These are phyloP conservation scores for Oryzaephilus surinamensis DNA, from an alignment of 1,140 invertebrate species.

Conservation along the genomic window DNA sequence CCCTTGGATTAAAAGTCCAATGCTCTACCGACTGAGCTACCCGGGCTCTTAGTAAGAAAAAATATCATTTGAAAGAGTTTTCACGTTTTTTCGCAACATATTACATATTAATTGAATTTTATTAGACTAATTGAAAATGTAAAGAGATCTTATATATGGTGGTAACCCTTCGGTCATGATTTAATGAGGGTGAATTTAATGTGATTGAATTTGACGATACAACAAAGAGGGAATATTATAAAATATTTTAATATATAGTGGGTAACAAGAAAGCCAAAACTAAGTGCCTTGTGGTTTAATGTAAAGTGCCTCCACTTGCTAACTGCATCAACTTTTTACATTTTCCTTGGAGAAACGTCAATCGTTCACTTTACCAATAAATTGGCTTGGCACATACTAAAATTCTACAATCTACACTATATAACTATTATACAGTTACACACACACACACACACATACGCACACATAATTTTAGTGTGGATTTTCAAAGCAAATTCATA, in stretches of 20 bases:
- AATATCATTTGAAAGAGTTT: no score
- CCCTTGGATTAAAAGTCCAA: conserved; percentile 70
- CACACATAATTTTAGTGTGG: no score
- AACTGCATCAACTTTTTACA: neutral
- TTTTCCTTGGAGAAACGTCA: neutral
- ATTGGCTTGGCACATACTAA: no score
- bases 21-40: conserved; percentile 60
- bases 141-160: no score
- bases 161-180: no score
- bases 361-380: no score
- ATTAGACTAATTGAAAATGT: neutral
- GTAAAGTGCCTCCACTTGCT: conserved; percentile 9
- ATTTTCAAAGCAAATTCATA: no score
- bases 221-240: neutral
- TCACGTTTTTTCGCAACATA: no score
- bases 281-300: conserved; percentile 8
- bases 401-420: no score
- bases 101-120: neutral
- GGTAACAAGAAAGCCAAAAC: conserved; percentile 3
- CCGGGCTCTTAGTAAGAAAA: neutral
- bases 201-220: neutral
- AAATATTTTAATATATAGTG: neutral
- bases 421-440: no score
- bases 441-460: no score
- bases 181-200: no score